Conservation (phyloP, 2,888 invertebrate species). For the Adelphocoris suturalis region DNA sequence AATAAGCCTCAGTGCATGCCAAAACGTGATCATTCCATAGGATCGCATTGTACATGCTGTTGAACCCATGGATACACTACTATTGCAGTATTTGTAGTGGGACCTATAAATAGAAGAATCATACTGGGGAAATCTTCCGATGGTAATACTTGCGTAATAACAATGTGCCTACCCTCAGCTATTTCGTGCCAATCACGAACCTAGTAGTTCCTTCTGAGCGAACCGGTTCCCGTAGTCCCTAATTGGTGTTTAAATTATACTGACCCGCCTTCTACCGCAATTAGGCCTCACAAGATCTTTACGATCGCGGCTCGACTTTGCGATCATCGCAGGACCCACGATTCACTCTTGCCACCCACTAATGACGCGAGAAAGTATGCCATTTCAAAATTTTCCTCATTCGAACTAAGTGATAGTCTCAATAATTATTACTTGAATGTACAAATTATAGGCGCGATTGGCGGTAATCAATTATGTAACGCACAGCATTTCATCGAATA, state of each 20-base stretch:
- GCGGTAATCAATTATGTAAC: no score
- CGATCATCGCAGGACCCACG: neutral
- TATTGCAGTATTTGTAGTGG: no score
- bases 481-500: no score
- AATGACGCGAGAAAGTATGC: conserved; percentile 10
- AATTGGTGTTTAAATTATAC: conserved; percentile 31
- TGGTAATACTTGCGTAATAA: conserved; percentile 16
- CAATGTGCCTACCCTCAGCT: neutral
- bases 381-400: neutral
- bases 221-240: neutral
- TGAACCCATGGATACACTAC: no score
- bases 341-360: neutral
- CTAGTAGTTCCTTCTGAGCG: neutral
- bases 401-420: conserved; percentile 5
- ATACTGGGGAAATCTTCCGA: no score
- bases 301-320: neutral
- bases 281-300: conserved; percentile 18
- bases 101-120: no score
- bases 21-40: no score
- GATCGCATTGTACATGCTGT: no score
- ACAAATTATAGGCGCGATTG: no score
- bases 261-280: conserved; percentile 1
- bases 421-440: neutral
- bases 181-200: conserved; percentile 2
- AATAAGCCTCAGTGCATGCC: no score